These are phyloP conservation scores for Hecatera dysodea DNA, from an alignment of 2,888 invertebrate genomes.

Conservation along the genomic window DNA sequence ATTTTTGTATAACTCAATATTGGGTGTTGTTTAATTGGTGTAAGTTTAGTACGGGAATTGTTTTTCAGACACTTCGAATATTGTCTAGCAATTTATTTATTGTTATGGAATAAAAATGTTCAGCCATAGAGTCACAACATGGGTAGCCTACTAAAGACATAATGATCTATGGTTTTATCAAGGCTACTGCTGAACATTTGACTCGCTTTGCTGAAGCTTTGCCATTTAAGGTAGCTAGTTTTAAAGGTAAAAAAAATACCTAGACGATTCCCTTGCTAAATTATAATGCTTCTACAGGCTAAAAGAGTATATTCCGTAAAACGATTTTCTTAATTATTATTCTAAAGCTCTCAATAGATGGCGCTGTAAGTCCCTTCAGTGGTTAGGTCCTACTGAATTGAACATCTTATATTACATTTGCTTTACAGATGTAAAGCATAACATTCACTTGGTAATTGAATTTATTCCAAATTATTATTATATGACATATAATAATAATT, in stretches of 20 bases:
- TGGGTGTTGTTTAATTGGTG: slow-evolving; percentile 41
- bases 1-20: slow-evolving; percentile 73
- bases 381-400: too few relatives aligned
- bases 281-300: background rate
- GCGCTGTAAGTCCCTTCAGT: slow-evolving; percentile 24
- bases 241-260: too few relatives aligned
- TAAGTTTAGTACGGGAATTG: background rate
- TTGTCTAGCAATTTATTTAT: background rate
- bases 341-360: slow-evolving; percentile 22
- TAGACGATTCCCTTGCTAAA: too few relatives aligned
- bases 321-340: background rate
- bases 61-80: slow-evolving; percentile 15
- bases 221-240: too few relatives aligned
- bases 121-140: background rate
- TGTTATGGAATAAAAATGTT: background rate
- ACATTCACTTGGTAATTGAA: too few relatives aligned
- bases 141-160: background rate
- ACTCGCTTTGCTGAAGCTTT: too few relatives aligned
- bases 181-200: too few relatives aligned
- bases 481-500: too few relatives aligned
- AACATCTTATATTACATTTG: too few relatives aligned
- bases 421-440: too few relatives aligned
- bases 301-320: background rate
- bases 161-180: background rate
- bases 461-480: too few relatives aligned